Conservation (phyloP, 1,140 invertebrate genomes). For the Leptopilina clavipes region DNA sequence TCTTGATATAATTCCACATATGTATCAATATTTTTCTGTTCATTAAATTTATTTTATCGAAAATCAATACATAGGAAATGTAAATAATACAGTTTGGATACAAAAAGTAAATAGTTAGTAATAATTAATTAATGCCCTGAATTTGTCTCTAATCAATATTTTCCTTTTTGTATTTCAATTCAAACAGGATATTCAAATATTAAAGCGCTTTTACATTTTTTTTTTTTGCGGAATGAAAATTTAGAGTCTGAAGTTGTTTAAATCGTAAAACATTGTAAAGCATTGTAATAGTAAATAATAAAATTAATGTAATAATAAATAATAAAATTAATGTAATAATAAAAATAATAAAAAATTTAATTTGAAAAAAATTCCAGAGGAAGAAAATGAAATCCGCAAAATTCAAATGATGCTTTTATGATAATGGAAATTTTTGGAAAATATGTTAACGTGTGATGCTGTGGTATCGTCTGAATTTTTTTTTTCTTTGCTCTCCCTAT, state of each 20-base stretch:
- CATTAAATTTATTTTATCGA: neutral
- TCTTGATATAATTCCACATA: too few species aligned
- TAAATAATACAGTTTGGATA: neutral
- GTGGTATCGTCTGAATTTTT: constrained; percentile 15
- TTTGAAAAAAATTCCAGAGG: neutral
- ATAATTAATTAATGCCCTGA: neutral
- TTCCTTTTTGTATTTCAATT: neutral
- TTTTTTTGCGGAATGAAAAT: too few species aligned
- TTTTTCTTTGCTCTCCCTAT: neutral
- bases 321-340: too few species aligned
- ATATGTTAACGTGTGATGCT: constrained; percentile 19
- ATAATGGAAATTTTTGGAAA: neutral
- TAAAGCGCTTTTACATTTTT: too few species aligned
- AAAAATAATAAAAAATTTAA: too few species aligned
- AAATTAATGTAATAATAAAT: too few species aligned
- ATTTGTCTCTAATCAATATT: neutral
- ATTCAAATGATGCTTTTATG: neutral
- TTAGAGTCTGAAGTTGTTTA: too few species aligned
- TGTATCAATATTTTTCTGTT: neutral
- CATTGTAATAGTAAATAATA: too few species aligned
- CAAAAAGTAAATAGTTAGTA: neutral
- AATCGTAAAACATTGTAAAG: neutral
- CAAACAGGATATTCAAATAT: neutral
- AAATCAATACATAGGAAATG: neutral
- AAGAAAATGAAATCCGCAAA: neutral